Evolutionary conservation across 2,888 invertebrate genomes (phyloP), one percentile per base, ranked within the genome.

Genomic region (Cryptosula pallasiana): DNA sequence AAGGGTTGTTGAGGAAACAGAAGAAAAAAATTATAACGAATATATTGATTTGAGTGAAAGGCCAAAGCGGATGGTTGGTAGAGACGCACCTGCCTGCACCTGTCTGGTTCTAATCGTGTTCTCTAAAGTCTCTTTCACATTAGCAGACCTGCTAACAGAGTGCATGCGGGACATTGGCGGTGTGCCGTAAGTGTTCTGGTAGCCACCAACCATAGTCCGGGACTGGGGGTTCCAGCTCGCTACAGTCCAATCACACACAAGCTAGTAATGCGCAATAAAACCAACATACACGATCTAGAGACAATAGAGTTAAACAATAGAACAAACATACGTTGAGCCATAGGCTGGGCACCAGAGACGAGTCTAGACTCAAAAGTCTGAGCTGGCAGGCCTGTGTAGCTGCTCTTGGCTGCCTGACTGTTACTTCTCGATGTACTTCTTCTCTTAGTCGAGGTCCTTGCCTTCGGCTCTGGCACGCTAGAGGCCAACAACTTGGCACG

Each of bases 51-150:
- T n/a, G n/a, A n/a, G n/a, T n/a, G n/a, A n/a, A n/a, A n/a, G n/a
- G n/a, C n/a, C n/a, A n/a, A n/a, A n/a, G n/a, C n/a, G n/a, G n/a
- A n/a, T n/a, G n/a, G n/a, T n/a, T n/a, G n/a, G n/a, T n/a, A n/a
- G n/a, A n/a, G n/a, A n/a, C 45, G 20, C 5, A 63, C 63, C 63
- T 32, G 63, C 20, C 34, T 63, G 63, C 2, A 16, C 63, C 34
- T 63, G 63, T 63, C 63, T 27, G 32, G 25, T 63, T n/a, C 63
- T 27, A 5, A 63, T 27, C 25, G 25, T 27, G 27, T 63, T 20
- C 13, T 63, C 63, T n/a, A 63, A 32, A 2, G 63, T 63, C 34
- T 63, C 63, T 32, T 63, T 63, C 5, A 63, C 32, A 25, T 63
- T 25, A 34, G 63, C 9, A 16, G 25, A 13, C 20, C 57, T 25